A percentile compares a stretch with the other conserved stretches of the same genome.
Evolutionary conservation across 2,888 invertebrate genomes (phyloP).

Genomic region (Allophyes oxyacanthae): DNA sequence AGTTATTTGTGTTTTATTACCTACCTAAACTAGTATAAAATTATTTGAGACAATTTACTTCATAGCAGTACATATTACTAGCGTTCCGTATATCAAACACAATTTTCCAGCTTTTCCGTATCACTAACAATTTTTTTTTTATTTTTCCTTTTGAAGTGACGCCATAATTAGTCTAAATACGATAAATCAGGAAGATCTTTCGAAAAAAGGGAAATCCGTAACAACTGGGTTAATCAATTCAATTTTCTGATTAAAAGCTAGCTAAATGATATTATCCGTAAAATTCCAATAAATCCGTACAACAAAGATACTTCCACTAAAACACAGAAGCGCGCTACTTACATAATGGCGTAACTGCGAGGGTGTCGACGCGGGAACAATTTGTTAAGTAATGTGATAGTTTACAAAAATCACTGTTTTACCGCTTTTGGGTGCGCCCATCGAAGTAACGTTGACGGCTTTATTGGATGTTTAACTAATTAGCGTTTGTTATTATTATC

Average conservation of each 20-base stretch:
- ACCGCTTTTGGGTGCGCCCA: slow-evolving; percentile 67
- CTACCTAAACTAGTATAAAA: too few species aligned
- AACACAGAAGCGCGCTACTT: slow-evolving; percentile 53
- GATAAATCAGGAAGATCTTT: too few species aligned
- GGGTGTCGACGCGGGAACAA: slow-evolving; percentile 70
- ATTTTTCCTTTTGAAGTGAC: too few species aligned
- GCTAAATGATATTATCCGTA: neutral
- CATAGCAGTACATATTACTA: too few species aligned
- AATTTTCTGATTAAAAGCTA: neutral
- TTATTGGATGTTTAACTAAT: slow-evolving; percentile 56
- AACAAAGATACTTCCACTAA: slow-evolving; percentile 21
- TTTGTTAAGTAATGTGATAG: slow-evolving; percentile 80
- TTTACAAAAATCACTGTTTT: slow-evolving; percentile 76
- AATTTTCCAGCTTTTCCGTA: too few species aligned
- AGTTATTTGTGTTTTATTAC: too few species aligned
- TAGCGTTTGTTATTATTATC: slow-evolving; percentile 28
- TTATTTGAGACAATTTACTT: too few species aligned
- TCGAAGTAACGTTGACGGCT: slow-evolving; percentile 47
- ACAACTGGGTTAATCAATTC: too few species aligned
- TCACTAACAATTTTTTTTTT: too few species aligned
- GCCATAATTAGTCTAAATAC: too few species aligned
- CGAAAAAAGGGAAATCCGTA: too few species aligned
- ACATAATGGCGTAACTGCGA: slow-evolving; percentile 71
- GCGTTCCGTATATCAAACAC: too few species aligned
- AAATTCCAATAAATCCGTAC: slow-evolving; percentile 14